These are phyloP conservation scores for Hassar affinis DNA, from an alignment of 2,113 vertebrate species.

Conservation along the genomic window DNA sequence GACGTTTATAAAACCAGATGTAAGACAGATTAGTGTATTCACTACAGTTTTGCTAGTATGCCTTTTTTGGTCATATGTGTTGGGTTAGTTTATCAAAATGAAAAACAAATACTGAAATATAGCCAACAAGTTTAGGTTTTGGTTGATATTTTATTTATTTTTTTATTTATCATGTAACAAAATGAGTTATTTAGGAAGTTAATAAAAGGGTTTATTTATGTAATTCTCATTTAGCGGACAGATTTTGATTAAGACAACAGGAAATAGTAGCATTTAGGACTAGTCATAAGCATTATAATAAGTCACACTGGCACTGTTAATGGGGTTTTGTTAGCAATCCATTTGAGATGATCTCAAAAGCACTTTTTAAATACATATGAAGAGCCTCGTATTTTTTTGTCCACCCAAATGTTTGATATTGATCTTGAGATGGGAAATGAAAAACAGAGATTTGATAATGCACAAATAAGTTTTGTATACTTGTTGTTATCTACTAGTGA, in stretches of 20 bases:
- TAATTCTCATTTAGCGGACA: constrained; percentile 3
- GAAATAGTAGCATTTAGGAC: background rate
- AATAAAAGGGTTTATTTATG: background rate
- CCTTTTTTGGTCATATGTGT: constrained; percentile 14
- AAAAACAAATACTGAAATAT: constrained; percentile 21
- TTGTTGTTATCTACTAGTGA: background rate
- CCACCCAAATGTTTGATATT: constrained; percentile 19
- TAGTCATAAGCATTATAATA: background rate
- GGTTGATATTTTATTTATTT: background rate
- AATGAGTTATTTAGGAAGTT: background rate
- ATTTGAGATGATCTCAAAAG: constrained; percentile 43
- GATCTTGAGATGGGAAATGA: background rate
- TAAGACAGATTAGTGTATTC: constrained; percentile 44
- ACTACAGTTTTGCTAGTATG: constrained; percentile 44
- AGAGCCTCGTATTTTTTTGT: constrained; percentile 37
- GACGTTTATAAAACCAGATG: constrained; percentile 49
- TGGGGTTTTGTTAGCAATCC: constrained; percentile 45
- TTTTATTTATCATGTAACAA: background rate
- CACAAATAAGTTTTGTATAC: constrained; percentile 16
- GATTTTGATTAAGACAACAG: constrained; percentile 25
- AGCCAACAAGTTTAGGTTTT: constrained; percentile 8
- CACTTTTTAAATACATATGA: constrained; percentile 29
- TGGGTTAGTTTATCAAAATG: background rate
- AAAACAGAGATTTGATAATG: constrained; percentile 3
- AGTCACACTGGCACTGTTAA: background rate